phyloP scores from a whole-genome alignment of 2,113 vertebrate species.

The Gorsachius goisagi region DNA sequence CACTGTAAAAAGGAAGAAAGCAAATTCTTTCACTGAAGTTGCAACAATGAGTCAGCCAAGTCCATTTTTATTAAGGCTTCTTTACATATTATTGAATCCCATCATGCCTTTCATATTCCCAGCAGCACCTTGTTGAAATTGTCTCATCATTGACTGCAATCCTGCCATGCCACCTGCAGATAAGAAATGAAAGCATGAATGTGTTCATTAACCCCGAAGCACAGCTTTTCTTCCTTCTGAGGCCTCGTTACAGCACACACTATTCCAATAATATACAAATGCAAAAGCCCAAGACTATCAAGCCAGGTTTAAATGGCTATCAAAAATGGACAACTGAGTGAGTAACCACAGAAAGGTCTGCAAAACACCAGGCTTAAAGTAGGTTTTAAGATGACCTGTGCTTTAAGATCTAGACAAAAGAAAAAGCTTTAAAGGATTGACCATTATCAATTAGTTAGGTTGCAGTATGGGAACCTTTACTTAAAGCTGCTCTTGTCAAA shows the following conservation, averaged over 20 bases:
- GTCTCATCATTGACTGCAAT: constrained; percentile 98
- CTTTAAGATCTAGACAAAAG: not conserved
- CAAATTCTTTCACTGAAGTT: constrained; percentile 66
- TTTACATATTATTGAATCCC: constrained; percentile 99
- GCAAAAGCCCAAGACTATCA: not conserved
- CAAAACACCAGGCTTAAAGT: not conserved
- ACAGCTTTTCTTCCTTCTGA: not conserved
- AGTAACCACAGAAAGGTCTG: not conserved
- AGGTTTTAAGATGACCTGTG: not conserved
- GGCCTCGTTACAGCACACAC: not conserved
- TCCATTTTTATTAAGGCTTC: constrained; percentile 78
- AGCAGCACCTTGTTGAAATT: constrained; percentile 97
- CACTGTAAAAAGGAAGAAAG: constrained; percentile 70
- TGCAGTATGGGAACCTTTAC: not conserved
- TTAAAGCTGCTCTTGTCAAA: not conserved
- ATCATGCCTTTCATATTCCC: constrained; percentile 99
- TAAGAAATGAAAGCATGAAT: not conserved
- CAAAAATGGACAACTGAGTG: not conserved
- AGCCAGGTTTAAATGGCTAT: not conserved
- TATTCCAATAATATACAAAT: not conserved
- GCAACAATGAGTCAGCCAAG: constrained; percentile 65
- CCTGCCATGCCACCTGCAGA: constrained; percentile 94
- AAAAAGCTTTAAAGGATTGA: not conserved
- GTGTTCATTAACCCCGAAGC: not conserved
- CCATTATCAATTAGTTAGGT: not conserved